Evolutionary conservation across 30 jellyfish, hydroid and myxozoan species (phyloP), one percentile per base, ranked within the genome.

Genomic region (Pelagia noctiluca): DNA sequence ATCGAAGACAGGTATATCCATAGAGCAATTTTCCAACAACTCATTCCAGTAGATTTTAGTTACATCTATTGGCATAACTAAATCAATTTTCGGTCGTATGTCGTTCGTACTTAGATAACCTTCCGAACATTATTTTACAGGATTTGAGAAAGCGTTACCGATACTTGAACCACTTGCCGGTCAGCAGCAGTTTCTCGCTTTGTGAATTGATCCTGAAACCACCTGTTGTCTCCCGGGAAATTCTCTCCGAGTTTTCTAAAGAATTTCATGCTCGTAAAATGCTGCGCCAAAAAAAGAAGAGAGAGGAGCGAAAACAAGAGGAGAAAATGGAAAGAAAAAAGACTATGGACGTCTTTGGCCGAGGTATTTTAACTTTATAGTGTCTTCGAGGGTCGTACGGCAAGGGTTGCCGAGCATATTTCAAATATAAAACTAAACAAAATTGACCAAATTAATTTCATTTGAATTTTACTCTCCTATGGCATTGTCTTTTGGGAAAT

Each of bases 121-220:
- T n/a, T n/a, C n/a, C n/a, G n/a, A n/a, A n/a, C 46, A 0, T 64
- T 12, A 33, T 82, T 75, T 68, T 80, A 35, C 79, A 94, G 99
- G 99, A 94, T 63, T 67, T 83, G 33, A 66, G 99, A 35, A 94
- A 84, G 87, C 94, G 97, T 22, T 94, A 54, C 52, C 96, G 99
- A 26, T 94, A 85, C 48, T 77, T 94, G 31, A 72, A 88, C 73
- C 99, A 94, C 67, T 83, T 94, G 8, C 99, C 99, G 18, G 67
- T 88, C 32, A 23, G 95, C 42, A 77, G 99, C 52, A 97, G 90
- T 32, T 94, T 88, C 88, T 61, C 89, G 31, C 76, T 94, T 60
- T 88, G 97, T 57, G 99, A 94, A 61, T 82, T 94, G 67, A 46
- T 94, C 73, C 66, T 94, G 1, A 57, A 90, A 50, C 96, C 96